Evolutionary conservation across 2,888 invertebrate species (phyloP), one percentile per base, ranked within the genome.

Genomic region (Sceliomorpha sp.): DNA sequence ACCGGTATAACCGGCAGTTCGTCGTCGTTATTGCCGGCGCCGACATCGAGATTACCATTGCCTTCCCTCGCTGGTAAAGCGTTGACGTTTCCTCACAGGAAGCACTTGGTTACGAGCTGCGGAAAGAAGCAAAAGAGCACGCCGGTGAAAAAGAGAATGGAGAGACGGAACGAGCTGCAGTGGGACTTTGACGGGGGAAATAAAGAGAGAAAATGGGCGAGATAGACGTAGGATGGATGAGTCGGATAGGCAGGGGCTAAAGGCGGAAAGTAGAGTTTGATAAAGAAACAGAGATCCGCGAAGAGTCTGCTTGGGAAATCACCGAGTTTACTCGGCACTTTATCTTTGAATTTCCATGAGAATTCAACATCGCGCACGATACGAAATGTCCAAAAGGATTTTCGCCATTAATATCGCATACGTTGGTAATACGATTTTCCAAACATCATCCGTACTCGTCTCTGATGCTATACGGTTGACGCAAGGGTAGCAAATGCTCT

Each of bases 71-170:
- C 29, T 32, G 58, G 51, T 53, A 73, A 70, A 63, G 53, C 63
- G 69, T 63, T 63, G 59, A 70, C 70, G 74, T 78, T 80, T 78
- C 72, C 76, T 70, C 74, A 64, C 73, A 73, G 79, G 78, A 81
- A 80, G 74, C 72, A 76, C 72, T 77, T 75, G 78, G 71, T 78
- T 78, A 78, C 75, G 79, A 79, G 73, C 59, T 67, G 62, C 70
- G 75, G 75, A 72, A 74, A 72, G 75, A 59, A 66, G 74, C 48
- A 66, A 73, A 70, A 59, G 68, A 64, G 66, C 48, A 27, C 12
- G 8, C 29, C 32, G 32, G 53, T 67, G 68, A 70, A 67, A 75
- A 48, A 72, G 64, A 69, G 63, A 72, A 70, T 36, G 13, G 24
- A 40, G 36, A 42, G 37, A 51, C 37, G 34, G 62, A 56, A 72